phyloP scores from a whole-genome alignment of 2,888 invertebrate genomes.

The Mythimna impura region DNA sequence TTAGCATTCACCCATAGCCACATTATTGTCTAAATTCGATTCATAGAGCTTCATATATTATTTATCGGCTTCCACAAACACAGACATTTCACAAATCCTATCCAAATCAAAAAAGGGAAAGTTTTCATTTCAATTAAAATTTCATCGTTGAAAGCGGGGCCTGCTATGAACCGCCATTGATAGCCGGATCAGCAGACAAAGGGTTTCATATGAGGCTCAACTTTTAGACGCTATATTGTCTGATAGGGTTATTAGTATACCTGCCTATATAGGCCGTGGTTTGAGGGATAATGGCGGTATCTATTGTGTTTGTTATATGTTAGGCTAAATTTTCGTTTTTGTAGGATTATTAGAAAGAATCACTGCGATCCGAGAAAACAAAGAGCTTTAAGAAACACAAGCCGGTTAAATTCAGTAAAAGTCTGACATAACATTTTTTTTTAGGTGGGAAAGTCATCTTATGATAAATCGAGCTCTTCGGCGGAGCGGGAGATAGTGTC shows the following conservation, averaged over 20 bases:
- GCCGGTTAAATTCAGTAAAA: too few species aligned
- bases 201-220: constrained; percentile 19
- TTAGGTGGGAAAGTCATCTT: too few species aligned
- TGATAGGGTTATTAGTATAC: constrained; percentile 19
- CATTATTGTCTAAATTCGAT: too few species aligned
- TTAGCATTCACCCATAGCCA: too few species aligned
- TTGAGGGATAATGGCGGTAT: neutral
- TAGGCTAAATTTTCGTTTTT: neutral
- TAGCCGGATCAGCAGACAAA: constrained; percentile 48
- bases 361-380: too few species aligned
- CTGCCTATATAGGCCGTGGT: constrained; percentile 1
- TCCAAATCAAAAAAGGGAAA: constrained; percentile 28
- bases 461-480: too few species aligned
- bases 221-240: constrained; percentile 40
- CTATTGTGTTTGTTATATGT: neutral
- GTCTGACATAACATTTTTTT: too few species aligned
- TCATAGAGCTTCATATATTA: neutral
- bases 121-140: constrained; percentile 60
- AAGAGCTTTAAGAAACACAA: too few species aligned
- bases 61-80: neutral
- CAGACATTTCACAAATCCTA: constrained; percentile 18
- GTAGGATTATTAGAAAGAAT: too few species aligned
- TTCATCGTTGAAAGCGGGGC: constrained; percentile 33
- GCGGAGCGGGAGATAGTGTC: too few species aligned
- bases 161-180: constrained; percentile 38